Conservation (phyloP, 2,113 vertebrate genomes). For the Coptodon bakossiorum region DNA sequence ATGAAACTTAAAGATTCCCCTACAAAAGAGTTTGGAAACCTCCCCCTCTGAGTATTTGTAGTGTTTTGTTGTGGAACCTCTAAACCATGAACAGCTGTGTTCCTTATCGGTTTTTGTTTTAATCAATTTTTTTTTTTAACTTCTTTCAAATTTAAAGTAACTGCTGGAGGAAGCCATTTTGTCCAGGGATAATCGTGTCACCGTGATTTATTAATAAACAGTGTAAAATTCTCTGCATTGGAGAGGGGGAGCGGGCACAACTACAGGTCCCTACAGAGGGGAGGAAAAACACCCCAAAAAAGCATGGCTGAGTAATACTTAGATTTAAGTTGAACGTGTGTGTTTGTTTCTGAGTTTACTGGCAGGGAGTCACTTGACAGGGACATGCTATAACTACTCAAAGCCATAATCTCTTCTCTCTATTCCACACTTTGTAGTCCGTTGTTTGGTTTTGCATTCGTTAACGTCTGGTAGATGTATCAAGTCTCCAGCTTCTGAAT, state of each 20-base stretch:
- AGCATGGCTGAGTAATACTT: background rate
- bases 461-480: background rate
- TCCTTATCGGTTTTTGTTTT: background rate
- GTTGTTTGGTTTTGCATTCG: slow-evolving; percentile 27
- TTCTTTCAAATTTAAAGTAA: background rate
- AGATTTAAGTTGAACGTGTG: background rate
- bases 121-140: background rate
- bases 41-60: background rate
- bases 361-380: slow-evolving; percentile 51
- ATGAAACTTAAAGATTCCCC: slow-evolving; percentile 26
- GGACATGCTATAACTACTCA: slow-evolving; percentile 46
- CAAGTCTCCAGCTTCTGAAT: background rate
- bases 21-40: background rate
- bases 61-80: slow-evolving; percentile 23
- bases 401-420: slow-evolving; percentile 71
- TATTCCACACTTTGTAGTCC: slow-evolving; percentile 49
- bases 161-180: slow-evolving; percentile 45
- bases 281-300: background rate
- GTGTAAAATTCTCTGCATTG: background rate
- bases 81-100: slow-evolving; percentile 4
- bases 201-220: background rate
- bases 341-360: slow-evolving; percentile 36
- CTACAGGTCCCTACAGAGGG: background rate
- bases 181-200: background rate
- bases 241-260: background rate